These are phyloP conservation scores for Centropus bengalensis DNA, from an alignment of 2,113 vertebrate genomes.

Conservation along the genomic window DNA sequence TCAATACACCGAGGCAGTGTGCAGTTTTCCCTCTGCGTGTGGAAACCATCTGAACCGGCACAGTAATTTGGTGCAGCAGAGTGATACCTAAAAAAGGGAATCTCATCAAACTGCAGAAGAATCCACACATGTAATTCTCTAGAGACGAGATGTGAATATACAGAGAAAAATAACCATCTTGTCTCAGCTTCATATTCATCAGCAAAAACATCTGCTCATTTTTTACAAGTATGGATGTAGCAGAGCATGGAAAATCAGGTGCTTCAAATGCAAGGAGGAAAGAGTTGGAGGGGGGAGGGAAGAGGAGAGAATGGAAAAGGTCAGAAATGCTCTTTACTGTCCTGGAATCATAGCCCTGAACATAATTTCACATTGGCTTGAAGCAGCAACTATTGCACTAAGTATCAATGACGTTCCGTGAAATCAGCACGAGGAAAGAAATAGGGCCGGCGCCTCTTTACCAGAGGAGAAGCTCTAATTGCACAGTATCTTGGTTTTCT, in stretches of 20 bases:
- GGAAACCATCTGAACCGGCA: not conserved
- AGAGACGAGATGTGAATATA: not conserved
- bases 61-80: not conserved
- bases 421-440: not conserved
- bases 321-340: not conserved
- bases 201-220: not conserved
- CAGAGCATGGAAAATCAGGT: not conserved
- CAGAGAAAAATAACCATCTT: not conserved
- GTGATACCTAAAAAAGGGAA: not conserved
- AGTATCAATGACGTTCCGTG: not conserved
- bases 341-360: not conserved
- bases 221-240: not conserved
- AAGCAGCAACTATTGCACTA: not conserved
- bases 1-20: not conserved
- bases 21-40: not conserved
- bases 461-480: not conserved
- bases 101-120: not conserved
- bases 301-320: not conserved
- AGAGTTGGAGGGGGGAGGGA: not conserved
- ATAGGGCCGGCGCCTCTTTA: not conserved
- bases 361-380: not conserved
- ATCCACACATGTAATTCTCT: not conserved
- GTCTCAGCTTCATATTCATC: not conserved
- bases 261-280: not conserved
- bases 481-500: not conserved